Evolutionary conservation across 1,140 invertebrate species (phyloP).

Genomic region (Nymphalis io): DNA sequence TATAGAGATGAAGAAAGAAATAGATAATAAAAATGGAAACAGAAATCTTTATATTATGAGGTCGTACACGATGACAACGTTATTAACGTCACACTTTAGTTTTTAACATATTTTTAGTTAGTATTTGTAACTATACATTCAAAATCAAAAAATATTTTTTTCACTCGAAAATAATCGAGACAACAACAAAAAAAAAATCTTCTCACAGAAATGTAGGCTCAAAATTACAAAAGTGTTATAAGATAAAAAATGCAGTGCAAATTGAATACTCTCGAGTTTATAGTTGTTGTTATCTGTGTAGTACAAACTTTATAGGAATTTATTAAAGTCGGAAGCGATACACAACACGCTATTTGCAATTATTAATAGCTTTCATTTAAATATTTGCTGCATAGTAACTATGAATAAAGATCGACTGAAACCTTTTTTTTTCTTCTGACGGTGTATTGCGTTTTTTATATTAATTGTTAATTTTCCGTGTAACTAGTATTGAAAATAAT

Average conservation of each 20-base stretch:
- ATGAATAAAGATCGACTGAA: neutral
- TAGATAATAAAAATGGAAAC: no score
- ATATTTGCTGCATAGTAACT: constrained; percentile 1
- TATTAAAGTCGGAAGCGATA: constrained; percentile 14
- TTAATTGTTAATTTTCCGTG: neutral
- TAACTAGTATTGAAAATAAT: no score
- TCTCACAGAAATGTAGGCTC: no score
- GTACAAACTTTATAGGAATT: constrained; percentile 20
- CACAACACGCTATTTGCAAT: constrained; percentile 15
- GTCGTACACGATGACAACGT: no score
- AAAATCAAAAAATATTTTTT: no score
- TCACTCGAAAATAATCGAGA: no score
- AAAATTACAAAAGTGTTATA: neutral
- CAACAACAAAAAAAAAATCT: no score
- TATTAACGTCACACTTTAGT: no score
- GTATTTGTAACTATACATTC: no score
- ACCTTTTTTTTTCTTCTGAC: neutral
- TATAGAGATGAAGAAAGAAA: no score
- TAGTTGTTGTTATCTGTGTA: constrained; percentile 3
- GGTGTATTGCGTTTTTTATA: neutral
- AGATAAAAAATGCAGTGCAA: neutral
- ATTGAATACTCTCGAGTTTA: neutral
- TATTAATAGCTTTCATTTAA: constrained; percentile 14
- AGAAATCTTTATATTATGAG: no score
- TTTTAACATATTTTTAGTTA: no score